These are phyloP conservation scores for Pterophyllum scalare DNA, from an alignment of 2,113 vertebrate species.

Conservation along the genomic window DNA sequence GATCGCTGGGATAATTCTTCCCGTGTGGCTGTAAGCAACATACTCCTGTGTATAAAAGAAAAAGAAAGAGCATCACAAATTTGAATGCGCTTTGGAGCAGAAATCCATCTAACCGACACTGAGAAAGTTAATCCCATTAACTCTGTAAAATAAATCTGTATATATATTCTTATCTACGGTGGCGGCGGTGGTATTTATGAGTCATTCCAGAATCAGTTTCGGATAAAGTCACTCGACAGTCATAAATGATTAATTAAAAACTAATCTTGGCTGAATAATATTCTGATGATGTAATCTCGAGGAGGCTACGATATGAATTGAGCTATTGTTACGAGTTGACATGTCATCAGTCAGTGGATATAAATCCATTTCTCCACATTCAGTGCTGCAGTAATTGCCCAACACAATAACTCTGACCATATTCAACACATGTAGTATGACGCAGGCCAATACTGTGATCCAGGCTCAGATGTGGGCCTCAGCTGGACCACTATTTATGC, in stretches of 20 bases:
- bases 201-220: constrained; percentile 12
- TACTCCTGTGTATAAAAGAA: constrained; percentile 86
- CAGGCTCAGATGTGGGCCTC: neutral
- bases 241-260: constrained; percentile 33
- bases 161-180: neutral
- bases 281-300: neutral
- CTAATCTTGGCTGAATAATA: constrained; percentile 17
- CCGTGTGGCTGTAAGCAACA: constrained; percentile 97
- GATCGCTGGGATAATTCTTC: constrained; percentile 97
- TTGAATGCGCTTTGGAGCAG: neutral
- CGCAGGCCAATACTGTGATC: neutral
- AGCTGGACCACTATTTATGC: constrained; percentile 13
- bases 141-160: neutral
- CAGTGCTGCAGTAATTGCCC: neutral
- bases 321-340: neutral
- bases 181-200: constrained; percentile 14
- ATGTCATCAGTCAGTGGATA: neutral
- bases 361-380: neutral
- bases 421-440: neutral
- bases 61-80: neutral
- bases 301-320: neutral
- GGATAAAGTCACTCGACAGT: constrained; percentile 11
- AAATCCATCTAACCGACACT: neutral
- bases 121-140: neutral
- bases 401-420: neutral